Evolutionary conservation across 1,140 invertebrate species (phyloP), one percentile per base, ranked within the genome.

Genomic region (Nasonia vitripennis): DNA sequence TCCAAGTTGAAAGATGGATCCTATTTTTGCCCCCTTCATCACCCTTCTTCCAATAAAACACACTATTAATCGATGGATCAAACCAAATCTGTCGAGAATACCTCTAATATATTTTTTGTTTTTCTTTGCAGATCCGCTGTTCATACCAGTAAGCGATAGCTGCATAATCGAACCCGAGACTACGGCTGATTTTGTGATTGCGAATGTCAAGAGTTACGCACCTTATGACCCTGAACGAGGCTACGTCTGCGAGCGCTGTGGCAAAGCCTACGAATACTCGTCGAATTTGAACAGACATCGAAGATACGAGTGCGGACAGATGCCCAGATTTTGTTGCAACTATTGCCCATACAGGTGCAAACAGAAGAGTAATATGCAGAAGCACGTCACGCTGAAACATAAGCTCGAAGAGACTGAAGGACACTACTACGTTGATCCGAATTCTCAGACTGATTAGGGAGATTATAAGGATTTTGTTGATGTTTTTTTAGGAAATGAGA

Each of bases 251-350:
- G 88, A 88, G 2, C 90, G 91, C n/a, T 94, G 94, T 70, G 94
- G 93, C 23, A 93, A 93, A 34, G 91, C 89, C 2, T 95, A 94
- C 87, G 92, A 91, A 51, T 91, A 93, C 70, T 88, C 91, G 41
- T 93, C 93, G 62, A 94, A 92, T 67, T 45, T 93, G 9, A 85
- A 91, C 2, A 83, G 89, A 14, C 90, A 93, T 83, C 82, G 90
- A 84, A 90, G 91, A 17, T 92, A 92, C 83, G 92, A 94, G 73
- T 94, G 93, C 77, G 92, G 93, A 5, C 86, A 91, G 2, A 89
- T 90, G 31, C 91, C 92, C 1, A 87, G 90, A 51, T 90, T 89
- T 48, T 78, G 78, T 31, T 89, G 91, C 87, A 85, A 80, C 48
- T 81, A 89, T 81, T 90, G 89, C 68, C 81, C 83, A 6, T 87